These are phyloP conservation scores for Paguma larvata DNA, from an alignment of 2,797 vertebrate genomes.

Conservation along the genomic window DNA sequence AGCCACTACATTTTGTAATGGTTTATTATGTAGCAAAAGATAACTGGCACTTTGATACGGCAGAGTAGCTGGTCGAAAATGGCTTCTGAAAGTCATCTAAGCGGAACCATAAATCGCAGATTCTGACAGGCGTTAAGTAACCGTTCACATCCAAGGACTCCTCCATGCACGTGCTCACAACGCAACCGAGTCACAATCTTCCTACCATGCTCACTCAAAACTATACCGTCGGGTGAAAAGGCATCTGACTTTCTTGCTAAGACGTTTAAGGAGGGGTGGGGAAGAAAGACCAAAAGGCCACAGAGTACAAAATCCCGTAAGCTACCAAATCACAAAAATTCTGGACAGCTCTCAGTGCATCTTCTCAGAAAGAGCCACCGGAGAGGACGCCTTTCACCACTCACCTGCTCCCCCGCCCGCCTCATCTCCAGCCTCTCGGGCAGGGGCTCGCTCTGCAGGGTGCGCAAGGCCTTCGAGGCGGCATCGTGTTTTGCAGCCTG, in stretches of 20 bases:
- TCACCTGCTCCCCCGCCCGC: neutral
- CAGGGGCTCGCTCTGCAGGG: slow-evolving; percentile 96
- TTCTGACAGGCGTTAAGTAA: neutral
- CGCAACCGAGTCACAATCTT: neutral
- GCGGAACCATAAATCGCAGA: neutral
- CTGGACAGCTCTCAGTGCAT: neutral
- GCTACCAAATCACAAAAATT: neutral
- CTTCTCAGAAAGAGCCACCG: neutral
- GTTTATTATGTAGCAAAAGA: neutral
- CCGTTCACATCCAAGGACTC: neutral
- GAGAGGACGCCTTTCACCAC: neutral
- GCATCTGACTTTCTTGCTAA: neutral
- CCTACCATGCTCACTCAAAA: neutral
- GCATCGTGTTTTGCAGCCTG: slow-evolving; percentile 98
- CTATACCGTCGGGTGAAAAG: neutral
- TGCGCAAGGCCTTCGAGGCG: slow-evolving; percentile 96
- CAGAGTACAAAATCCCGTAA: neutral
- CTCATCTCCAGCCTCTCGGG: slow-evolving; percentile 93
- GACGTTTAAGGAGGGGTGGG: neutral
- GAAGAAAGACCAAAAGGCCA: neutral
- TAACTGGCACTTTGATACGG: neutral
- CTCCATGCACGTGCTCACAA: neutral
- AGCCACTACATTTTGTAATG: neutral
- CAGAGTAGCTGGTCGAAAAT: neutral
- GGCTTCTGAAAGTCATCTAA: neutral